Conservation (phyloP, 2,888 invertebrate species). For the Philereme transversata region DNA sequence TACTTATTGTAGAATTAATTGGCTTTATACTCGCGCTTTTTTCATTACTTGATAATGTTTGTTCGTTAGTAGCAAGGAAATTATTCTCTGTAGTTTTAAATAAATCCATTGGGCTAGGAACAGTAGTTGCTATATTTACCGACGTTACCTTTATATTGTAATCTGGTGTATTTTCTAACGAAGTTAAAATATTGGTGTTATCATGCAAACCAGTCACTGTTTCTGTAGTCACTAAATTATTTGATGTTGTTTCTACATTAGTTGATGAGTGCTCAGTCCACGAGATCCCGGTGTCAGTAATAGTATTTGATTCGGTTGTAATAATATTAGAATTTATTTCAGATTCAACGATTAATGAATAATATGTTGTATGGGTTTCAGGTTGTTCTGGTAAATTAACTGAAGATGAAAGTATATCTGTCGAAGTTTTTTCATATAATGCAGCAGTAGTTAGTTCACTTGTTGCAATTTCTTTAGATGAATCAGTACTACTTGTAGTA, state of each 20-base stretch:
- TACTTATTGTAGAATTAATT: conserved; percentile 53
- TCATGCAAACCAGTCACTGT: conserved; percentile 3
- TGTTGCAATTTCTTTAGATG: too few relatives aligned
- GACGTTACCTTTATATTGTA: conserved; percentile 8
- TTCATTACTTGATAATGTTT: conserved; percentile 2
- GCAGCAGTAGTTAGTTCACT: neutral
- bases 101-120: conserved; percentile 1
- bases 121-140: conserved; percentile 2
- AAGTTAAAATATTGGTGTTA: neutral
- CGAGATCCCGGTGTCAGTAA: neutral
- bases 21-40: conserved; percentile 25
- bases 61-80: neutral
- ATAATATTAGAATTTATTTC: neutral
- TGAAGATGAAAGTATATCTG: conserved; percentile 1
- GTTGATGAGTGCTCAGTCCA: neutral
- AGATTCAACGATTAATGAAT: conserved; percentile 1
- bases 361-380: neutral
- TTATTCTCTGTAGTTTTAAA: neutral
- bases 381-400: neutral
- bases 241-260: conserved; percentile 1
- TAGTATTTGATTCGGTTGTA: neutral
- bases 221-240: conserved; percentile 8
- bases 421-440: conserved; percentile 5
- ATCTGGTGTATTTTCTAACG: neutral
- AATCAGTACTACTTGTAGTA: too few relatives aligned